A percentile compares a stretch with the other conserved stretches of the same genome.
phyloP scores from a whole-genome alignment of 2,888 invertebrate genomes.

The Abrostola tripartita region DNA sequence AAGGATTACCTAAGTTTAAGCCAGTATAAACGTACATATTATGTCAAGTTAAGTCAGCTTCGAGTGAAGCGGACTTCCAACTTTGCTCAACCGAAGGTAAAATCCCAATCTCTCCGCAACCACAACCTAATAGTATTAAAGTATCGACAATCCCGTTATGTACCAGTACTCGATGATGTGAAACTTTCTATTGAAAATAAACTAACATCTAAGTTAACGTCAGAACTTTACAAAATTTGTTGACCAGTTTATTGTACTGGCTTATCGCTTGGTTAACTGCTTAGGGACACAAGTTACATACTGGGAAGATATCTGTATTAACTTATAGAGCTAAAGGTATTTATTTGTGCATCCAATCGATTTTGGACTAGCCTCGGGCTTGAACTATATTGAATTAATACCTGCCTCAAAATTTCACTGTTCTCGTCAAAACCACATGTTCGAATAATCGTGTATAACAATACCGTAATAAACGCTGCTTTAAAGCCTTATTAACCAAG shows the following conservation, averaged over 20 bases:
- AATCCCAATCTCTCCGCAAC: slow-evolving; percentile 67
- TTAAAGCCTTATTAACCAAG: slow-evolving; percentile 25
- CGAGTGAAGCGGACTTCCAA: slow-evolving; percentile 56
- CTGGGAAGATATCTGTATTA: neutral
- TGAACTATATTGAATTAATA: no score
- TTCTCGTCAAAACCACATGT: slow-evolving; percentile 16
- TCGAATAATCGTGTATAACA: slow-evolving; percentile 14
- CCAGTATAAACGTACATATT: slow-evolving; percentile 11
- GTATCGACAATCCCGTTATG: slow-evolving; percentile 66
- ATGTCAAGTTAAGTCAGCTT: slow-evolving; percentile 50
- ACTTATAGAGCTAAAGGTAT: no score
- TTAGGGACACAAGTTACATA: neutral
- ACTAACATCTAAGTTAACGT: slow-evolving; percentile 31
- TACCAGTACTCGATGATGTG: slow-evolving; percentile 41
- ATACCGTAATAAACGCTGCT: slow-evolving; percentile 3
- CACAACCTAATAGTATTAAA: slow-evolving; percentile 66
- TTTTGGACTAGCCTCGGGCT: no score
- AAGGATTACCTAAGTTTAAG: slow-evolving; percentile 25
- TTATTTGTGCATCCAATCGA: no score
- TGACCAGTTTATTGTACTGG: slow-evolving; percentile 5
- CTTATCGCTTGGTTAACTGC: neutral
- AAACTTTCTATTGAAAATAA: slow-evolving; percentile 38
- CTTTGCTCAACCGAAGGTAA: slow-evolving; percentile 64
- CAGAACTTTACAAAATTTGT: slow-evolving; percentile 28
- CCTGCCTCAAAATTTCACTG: neutral